phyloP scores from a whole-genome alignment of 2,113 vertebrate genomes.

The Aptenodytes patagonicus region DNA sequence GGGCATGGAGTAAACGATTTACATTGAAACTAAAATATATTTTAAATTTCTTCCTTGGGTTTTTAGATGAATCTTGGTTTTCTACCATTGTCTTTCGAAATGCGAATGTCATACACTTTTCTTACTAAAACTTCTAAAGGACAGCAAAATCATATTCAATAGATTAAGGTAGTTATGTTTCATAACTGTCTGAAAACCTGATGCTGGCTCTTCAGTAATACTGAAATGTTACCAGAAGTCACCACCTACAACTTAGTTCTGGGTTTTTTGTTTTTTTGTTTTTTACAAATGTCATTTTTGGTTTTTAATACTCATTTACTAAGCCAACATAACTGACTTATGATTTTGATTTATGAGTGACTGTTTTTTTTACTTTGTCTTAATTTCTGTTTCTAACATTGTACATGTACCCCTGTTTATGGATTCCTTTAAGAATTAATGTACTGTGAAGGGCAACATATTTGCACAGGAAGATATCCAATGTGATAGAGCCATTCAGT shows the following conservation, averaged over 20 bases:
- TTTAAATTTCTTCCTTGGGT: neutral
- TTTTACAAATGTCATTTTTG: neutral
- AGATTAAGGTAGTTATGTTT: neutral
- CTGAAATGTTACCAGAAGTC: neutral
- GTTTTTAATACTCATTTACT: neutral
- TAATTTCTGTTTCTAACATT: neutral
- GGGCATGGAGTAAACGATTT: neutral
- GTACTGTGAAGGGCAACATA: neutral
- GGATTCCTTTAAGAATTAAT: neutral
- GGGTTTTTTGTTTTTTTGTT: neutral
- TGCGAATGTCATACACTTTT: neutral
- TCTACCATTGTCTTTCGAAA: neutral
- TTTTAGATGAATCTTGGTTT: neutral
- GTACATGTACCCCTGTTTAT: neutral
- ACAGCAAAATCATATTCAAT: neutral
- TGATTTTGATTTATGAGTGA: neutral
- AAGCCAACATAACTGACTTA: neutral
- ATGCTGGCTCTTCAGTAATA: neutral
- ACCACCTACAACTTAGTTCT: neutral
- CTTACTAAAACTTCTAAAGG: neutral
- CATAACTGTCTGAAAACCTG: neutral
- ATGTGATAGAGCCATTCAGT: neutral
- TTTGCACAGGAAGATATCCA: neutral
- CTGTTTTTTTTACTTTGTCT: neutral
- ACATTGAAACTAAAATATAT: neutral